Evolutionary conservation across 1,140 invertebrate species (phyloP).

Genomic region (Bombus waltoni): DNA sequence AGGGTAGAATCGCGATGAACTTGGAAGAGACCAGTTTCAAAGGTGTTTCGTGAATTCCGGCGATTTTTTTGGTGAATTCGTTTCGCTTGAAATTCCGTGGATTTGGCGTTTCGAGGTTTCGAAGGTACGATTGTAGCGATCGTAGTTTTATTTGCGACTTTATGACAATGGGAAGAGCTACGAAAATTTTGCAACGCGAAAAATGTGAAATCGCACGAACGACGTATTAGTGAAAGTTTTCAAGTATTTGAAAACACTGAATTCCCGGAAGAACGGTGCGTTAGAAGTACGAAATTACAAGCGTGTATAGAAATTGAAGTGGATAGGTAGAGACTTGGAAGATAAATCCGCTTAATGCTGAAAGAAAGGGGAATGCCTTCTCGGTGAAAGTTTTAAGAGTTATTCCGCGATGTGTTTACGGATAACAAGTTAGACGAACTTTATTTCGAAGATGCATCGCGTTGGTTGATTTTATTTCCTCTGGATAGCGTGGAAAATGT

Average conservation of each 20-base stretch:
- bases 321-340: not conserved
- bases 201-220: too few species aligned
- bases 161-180: too few species aligned
- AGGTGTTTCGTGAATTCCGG: too few species aligned
- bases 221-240: not conserved
- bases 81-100: too few species aligned
- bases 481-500: accelerated
- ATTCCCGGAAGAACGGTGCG: not conserved
- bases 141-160: too few species aligned
- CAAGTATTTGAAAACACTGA: not conserved
- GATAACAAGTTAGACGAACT: not conserved
- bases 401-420: not conserved
- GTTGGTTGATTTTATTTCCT: not conserved
- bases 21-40: too few species aligned
- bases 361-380: not conserved
- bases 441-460: not conserved
- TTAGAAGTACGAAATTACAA: not conserved
- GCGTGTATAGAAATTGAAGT: not conserved
- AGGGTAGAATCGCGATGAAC: too few species aligned
- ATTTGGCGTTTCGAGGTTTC: too few species aligned
- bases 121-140: too few species aligned
- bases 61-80: too few species aligned
- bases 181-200: too few species aligned
- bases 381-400: not conserved
- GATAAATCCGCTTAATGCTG: not conserved